Evolutionary conservation across 2,888 invertebrate species (phyloP).

Genomic region (Eurois occulta): DNA sequence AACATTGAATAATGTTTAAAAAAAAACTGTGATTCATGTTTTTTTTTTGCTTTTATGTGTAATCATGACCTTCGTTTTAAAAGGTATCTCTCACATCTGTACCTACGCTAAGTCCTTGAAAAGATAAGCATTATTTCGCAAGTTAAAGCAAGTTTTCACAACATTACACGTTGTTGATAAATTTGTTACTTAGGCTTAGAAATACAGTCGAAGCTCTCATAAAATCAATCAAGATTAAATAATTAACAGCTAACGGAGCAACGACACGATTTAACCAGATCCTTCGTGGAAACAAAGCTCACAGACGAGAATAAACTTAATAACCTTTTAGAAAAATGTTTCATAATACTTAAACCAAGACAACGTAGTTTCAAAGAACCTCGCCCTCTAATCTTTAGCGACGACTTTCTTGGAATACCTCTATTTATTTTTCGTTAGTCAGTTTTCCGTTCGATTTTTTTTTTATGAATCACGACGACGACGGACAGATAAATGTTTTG

Average conservation of each 20-base stretch:
- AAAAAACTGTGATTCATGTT: slow-evolving; percentile 26
- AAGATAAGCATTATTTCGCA: slow-evolving; percentile 39
- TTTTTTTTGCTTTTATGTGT: slow-evolving; percentile 22
- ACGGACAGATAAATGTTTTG: slow-evolving; percentile 10
- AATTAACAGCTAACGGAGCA: slow-evolving; percentile 1
- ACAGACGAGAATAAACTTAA: slow-evolving; percentile 26
- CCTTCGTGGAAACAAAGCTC: slow-evolving; percentile 52
- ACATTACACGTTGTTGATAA: slow-evolving; percentile 3
- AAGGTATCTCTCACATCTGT: slow-evolving; percentile 7
- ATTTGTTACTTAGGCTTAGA: slow-evolving; percentile 7
- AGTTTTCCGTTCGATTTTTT: slow-evolving; percentile 32
- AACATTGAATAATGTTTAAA: slow-evolving; percentile 7
- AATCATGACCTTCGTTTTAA: slow-evolving; percentile 23
- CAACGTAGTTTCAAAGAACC: slow-evolving; percentile 34
- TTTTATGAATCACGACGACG: slow-evolving; percentile 38
- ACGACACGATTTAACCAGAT: slow-evolving; percentile 20
- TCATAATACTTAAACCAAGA: slow-evolving; percentile 19
- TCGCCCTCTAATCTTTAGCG: slow-evolving; percentile 32
- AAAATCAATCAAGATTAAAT: slow-evolving; percentile 34
- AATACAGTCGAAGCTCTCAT: neutral
- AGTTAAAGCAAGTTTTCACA: slow-evolving; percentile 26
- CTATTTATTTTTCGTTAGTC: slow-evolving; percentile 50
- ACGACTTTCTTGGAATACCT: slow-evolving; percentile 41
- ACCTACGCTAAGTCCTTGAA: slow-evolving; percentile 27
- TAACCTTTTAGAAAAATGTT: slow-evolving; percentile 40